A percentile compares a stretch with the other conserved stretches of the same genome.
Conservation (phyloP, 2,888 invertebrate genomes). For the Drosophila demipolita region DNA sequence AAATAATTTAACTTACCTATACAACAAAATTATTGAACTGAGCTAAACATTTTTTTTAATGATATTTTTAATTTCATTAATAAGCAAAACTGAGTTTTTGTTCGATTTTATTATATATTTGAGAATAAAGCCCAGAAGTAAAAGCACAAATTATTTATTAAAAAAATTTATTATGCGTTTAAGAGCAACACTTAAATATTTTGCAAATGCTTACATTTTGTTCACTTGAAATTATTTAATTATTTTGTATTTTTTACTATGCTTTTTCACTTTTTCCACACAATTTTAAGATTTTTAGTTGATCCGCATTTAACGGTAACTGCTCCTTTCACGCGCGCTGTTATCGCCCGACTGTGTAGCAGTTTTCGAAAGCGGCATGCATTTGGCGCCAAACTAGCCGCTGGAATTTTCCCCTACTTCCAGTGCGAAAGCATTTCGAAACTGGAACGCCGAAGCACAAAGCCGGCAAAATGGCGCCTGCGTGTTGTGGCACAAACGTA, state of each 20-base stretch:
- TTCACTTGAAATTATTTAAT: background rate
- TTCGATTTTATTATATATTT: background rate
- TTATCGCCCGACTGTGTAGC: conserved; percentile 48
- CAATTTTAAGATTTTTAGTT: background rate
- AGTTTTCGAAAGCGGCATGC: conserved; percentile 12
- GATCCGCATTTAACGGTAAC: conserved; percentile 21
- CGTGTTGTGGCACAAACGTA: conserved; percentile 44
- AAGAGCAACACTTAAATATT: background rate
- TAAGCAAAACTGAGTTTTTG: background rate
- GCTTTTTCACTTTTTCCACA: background rate
- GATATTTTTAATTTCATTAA: background rate
- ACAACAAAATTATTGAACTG: too few species aligned
- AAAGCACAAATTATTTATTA: background rate
- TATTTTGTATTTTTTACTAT: background rate
- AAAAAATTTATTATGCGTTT: background rate
- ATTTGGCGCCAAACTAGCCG: conserved; percentile 68
- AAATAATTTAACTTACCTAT: too few species aligned
- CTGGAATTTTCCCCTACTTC: conserved; percentile 61
- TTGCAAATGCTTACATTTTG: background rate
- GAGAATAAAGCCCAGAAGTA: background rate
- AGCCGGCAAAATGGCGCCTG: conserved; percentile 67
- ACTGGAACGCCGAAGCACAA: conserved; percentile 42
- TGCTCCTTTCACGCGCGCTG: conserved; percentile 58
- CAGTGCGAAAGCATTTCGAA: conserved; percentile 41
- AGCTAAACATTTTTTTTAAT: background rate